A percentile compares a stretch with the other conserved stretches of the same genome.
phyloP scores from a whole-genome alignment of 2,888 invertebrate species.

The Nomada ruficornis region DNA sequence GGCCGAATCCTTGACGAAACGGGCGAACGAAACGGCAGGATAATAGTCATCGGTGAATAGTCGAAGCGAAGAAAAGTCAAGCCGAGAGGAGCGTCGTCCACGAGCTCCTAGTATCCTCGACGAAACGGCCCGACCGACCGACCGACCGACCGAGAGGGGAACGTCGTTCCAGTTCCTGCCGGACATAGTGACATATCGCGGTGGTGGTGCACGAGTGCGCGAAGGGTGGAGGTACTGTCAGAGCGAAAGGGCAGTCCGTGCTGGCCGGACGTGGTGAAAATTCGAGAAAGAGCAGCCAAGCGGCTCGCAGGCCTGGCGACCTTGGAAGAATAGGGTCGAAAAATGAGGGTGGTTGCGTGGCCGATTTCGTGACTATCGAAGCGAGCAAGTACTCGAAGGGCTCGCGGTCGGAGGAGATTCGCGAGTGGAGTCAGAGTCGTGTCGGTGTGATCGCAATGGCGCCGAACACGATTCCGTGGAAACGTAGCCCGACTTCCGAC shows the following conservation, averaged over 20 bases:
- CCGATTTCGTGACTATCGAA: background rate
- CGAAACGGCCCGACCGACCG: background rate
- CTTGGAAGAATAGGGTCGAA: background rate
- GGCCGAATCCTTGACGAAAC: conserved; percentile 56
- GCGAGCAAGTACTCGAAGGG: too few species aligned
- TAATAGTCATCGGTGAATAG: conserved; percentile 19
- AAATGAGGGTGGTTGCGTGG: background rate
- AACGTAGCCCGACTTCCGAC: conserved; percentile 24
- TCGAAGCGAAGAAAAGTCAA: background rate
- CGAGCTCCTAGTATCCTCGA: background rate
- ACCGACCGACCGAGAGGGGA: background rate
- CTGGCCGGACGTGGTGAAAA: background rate
- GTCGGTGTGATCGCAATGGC: conserved; percentile 72
- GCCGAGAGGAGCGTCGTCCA: too few species aligned
- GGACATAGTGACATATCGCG: conserved; percentile 44
- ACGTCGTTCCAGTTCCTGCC: conserved; percentile 13
- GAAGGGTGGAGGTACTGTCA: conserved; percentile 54
- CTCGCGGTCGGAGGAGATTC: too few species aligned
- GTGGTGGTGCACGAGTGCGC: conserved; percentile 58
- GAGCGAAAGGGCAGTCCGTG: conserved; percentile 6
- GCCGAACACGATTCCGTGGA: conserved; percentile 69
- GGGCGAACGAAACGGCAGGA: conserved; percentile 41
- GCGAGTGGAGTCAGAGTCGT: background rate
- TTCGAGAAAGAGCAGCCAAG: background rate
- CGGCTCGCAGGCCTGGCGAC: background rate